These are phyloP conservation scores for Acromyrmex echinatior DNA, from an alignment of 1,140 invertebrate genomes.

Conservation along the genomic window DNA sequence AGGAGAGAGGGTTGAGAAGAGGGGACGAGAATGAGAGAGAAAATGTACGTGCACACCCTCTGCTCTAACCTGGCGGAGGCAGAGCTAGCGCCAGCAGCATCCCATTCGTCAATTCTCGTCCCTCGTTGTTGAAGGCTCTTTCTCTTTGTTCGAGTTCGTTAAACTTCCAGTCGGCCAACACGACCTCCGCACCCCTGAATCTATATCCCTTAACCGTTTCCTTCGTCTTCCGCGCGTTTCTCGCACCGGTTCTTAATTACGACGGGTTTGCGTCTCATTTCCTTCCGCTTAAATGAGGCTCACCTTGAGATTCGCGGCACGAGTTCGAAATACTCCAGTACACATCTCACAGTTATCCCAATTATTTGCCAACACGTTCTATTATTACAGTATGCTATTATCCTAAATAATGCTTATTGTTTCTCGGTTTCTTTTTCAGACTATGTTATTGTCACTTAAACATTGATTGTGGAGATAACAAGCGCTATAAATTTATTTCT, in stretches of 20 bases:
- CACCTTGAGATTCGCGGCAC: conserved; percentile 22
- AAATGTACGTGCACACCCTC: conserved; percentile 64
- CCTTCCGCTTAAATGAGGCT: conserved; percentile 23
- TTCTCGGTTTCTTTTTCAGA: not conserved
- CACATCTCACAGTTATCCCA: not conserved
- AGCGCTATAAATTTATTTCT: not conserved
- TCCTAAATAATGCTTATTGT: conserved; percentile 9
- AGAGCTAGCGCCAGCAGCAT: conserved; percentile 65
- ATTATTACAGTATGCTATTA: not conserved
- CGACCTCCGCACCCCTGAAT: conserved; percentile 13
- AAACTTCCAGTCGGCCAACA: conserved; percentile 73
- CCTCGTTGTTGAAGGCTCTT: conserved; percentile 62
- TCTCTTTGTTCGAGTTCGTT: conserved; percentile 79
- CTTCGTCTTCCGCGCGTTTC: conserved; percentile 19
- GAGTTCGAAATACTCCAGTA: not conserved
- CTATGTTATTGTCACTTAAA: not conserved
- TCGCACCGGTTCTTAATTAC: conserved; percentile 44
- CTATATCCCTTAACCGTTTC: conserved; percentile 54
- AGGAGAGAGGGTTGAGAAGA: conserved; percentile 58
- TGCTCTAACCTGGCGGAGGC: conserved; percentile 61
- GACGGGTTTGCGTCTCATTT: conserved; percentile 44
- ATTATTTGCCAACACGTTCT: not conserved
- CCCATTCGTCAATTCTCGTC: conserved; percentile 76
- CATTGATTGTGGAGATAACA: not conserved
- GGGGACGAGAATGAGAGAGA: conserved; percentile 57